These are phyloP conservation scores for Neomorphus geoffroyi DNA, from an alignment of 2,797 vertebrate genomes.

Conservation along the genomic window DNA sequence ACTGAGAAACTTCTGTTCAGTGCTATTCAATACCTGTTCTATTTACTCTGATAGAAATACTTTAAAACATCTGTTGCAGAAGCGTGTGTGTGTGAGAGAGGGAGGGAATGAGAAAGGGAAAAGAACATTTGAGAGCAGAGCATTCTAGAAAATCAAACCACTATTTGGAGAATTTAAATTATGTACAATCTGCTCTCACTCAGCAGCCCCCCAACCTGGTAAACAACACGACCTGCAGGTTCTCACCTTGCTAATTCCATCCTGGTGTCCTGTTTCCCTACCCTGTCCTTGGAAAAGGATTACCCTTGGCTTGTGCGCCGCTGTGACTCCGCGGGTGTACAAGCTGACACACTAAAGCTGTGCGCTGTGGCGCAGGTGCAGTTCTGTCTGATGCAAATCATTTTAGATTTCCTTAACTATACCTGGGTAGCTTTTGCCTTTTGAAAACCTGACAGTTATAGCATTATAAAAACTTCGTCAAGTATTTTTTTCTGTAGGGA, in stretches of 20 bases:
- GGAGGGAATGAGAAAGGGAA: background rate
- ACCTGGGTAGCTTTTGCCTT: background rate
- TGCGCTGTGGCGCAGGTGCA: background rate
- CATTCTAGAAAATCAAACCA: background rate
- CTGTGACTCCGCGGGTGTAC: fast-evolving
- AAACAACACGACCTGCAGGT: background rate
- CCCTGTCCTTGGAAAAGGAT: background rate
- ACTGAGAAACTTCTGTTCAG: background rate
- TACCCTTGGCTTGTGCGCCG: background rate
- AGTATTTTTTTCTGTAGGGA: background rate
- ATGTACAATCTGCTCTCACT: too few species aligned
- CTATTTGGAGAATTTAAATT: background rate
- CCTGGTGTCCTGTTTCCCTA: background rate
- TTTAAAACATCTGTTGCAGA: background rate
- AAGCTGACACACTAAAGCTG: background rate
- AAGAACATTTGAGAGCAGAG: background rate
- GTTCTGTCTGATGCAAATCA: background rate
- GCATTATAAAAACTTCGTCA: background rate
- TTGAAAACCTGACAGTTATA: background rate
- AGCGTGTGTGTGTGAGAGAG: background rate
- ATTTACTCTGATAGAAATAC: background rate
- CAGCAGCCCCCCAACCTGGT: background rate
- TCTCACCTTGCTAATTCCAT: background rate
- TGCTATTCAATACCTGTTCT: background rate
- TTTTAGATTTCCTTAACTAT: background rate